Evolutionary conservation across 1,140 invertebrate species (phyloP).

Genomic region (Drosophila ambigua): DNA sequence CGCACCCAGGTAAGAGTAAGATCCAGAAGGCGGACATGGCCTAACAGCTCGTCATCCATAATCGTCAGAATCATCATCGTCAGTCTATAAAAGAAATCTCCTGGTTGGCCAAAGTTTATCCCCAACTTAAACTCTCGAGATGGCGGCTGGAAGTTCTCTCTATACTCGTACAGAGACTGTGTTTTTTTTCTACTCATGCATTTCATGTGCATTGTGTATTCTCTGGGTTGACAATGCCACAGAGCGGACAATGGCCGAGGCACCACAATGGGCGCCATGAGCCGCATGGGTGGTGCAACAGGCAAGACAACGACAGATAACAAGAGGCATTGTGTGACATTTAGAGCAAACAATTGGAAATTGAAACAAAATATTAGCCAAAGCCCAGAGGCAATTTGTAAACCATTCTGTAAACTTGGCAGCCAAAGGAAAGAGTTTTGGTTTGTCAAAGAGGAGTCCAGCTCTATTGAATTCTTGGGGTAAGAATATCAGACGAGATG

Average conservation of each 20-base stretch:
- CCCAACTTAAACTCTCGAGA: neutral
- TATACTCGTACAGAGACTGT: too few species aligned
- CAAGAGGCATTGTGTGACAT: constrained; percentile 47
- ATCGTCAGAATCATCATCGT: too few species aligned
- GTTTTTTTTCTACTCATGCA: neutral
- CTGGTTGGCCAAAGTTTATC: neutral
- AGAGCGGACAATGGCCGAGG: constrained; percentile 4
- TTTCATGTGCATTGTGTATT: too few species aligned
- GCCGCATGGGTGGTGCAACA: constrained; percentile 34
- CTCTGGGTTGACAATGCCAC: neutral
- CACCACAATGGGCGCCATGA: constrained; percentile 44
- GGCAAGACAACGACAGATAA: constrained; percentile 43
- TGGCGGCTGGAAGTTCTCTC: neutral
- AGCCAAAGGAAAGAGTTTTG: neutral
- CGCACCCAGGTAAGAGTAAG: constrained; percentile 88
- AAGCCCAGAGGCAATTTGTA: constrained; percentile 23
- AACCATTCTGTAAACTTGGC: constrained; percentile 15
- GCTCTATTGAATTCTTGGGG: neutral
- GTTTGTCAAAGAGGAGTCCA: too few species aligned
- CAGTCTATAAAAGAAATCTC: neutral
- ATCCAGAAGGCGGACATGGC: too few species aligned
- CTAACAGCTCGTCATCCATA: neutral
- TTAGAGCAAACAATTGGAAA: constrained; percentile 62
- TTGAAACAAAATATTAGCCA: constrained; percentile 65
- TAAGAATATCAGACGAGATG: too few species aligned